Conservation (phyloP, 2,113 vertebrate genomes). For the Pseudorectes ferrugineus region DNA sequence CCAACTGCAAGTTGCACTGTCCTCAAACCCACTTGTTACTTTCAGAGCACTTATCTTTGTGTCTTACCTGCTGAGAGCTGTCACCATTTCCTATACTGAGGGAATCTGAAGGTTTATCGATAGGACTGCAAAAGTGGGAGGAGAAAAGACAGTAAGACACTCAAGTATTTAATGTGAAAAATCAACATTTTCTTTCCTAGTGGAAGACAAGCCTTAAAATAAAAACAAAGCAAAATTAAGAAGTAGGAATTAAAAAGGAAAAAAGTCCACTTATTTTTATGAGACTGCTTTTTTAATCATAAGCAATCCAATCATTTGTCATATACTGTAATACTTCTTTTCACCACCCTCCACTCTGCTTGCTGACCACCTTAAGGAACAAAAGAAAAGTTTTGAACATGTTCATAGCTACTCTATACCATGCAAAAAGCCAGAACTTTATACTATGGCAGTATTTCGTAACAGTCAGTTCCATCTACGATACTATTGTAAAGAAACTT, state of each 20-base stretch:
- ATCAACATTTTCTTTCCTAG: neutral
- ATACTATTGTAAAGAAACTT: neutral
- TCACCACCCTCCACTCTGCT: neutral
- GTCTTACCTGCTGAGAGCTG: slow-evolving; percentile 89
- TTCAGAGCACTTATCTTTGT: neutral
- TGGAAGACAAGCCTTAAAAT: neutral
- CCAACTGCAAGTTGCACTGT: neutral
- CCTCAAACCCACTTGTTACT: neutral
- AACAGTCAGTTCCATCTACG: neutral
- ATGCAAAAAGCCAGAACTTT: neutral
- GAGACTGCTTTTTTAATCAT: neutral
- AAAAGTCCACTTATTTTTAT: neutral
- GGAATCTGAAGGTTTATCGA: slow-evolving; percentile 93
- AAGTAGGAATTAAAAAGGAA: neutral
- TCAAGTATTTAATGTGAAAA: neutral
- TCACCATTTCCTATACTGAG: slow-evolving; percentile 95
- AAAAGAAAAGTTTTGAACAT: neutral
- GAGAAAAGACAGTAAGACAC: slow-evolving; percentile 30
- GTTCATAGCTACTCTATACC: neutral
- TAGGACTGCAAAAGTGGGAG: slow-evolving; percentile 81
- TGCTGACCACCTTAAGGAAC: neutral
- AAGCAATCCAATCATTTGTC: neutral
- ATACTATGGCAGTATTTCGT: neutral
- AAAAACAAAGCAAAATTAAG: neutral
- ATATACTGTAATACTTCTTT: neutral